Evolutionary conservation across 1,140 invertebrate species (phyloP).

Genomic region (Hylaeus volcanicus): DNA sequence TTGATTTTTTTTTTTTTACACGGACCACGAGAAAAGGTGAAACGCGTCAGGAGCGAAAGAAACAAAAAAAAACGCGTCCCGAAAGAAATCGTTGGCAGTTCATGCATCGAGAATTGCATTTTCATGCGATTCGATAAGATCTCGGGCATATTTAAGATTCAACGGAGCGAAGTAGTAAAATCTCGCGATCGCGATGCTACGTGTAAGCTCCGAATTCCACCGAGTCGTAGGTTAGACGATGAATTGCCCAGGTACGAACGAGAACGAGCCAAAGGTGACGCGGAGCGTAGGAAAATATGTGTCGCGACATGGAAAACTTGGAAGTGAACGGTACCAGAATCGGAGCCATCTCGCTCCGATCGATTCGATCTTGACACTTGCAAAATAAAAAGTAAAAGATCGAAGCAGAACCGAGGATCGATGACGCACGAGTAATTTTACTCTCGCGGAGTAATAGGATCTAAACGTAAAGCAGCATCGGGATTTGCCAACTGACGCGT

Average conservation of each 20-base stretch:
- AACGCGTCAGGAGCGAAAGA: background rate
- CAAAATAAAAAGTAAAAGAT: background rate
- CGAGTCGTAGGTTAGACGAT: background rate
- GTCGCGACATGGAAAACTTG: too few relatives aligned
- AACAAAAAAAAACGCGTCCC: slow-evolving; percentile 1
- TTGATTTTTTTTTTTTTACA: background rate
- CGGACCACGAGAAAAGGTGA: background rate
- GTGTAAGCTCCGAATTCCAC: background rate
- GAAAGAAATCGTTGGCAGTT: background rate
- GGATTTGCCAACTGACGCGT: slow-evolving; percentile 17
- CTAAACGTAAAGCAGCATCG: background rate
- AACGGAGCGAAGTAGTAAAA: background rate
- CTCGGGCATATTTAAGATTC: slow-evolving; percentile 2
- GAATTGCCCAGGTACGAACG: background rate
- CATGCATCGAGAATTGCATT: background rate
- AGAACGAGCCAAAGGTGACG: too few relatives aligned
- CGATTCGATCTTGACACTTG: background rate
- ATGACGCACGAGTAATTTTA: slow-evolving; percentile 40
- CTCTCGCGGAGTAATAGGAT: background rate
- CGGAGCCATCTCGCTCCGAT: too few relatives aligned
- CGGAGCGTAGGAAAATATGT: too few relatives aligned
- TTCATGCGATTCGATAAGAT: slow-evolving; percentile 1
- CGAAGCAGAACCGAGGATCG: background rate
- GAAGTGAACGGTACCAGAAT: too few relatives aligned
- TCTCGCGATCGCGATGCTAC: background rate